A percentile compares a stretch with the other conserved stretches of the same genome.
Evolutionary conservation across 2,797 vertebrate genomes (phyloP).

Genomic region (Acanthornis magna): DNA sequence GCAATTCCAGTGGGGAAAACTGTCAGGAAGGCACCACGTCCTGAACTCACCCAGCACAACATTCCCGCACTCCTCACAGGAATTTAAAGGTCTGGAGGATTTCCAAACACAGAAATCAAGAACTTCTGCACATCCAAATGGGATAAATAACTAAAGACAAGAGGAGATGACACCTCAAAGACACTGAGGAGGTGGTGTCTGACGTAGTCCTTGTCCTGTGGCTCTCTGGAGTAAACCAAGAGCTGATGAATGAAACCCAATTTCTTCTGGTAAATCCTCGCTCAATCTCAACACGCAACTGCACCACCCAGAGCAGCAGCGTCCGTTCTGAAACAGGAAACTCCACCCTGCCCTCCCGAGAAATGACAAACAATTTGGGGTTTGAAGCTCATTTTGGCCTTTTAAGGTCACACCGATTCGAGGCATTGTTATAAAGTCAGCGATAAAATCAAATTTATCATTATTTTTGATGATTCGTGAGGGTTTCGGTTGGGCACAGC

Average conservation of each 20-base stretch:
- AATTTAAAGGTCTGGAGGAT: background rate
- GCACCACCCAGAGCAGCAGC: conserved; percentile 54
- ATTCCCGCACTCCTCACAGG: background rate
- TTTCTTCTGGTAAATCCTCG: conserved; percentile 24
- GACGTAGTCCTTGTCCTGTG: background rate
- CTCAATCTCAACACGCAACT: conserved; percentile 40
- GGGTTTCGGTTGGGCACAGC: background rate
- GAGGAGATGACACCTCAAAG: background rate
- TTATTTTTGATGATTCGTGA: background rate
- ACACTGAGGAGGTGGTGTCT: background rate
- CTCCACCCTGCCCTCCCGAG: conserved; percentile 64
- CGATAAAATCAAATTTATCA: conserved; percentile 37
- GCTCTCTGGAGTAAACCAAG: background rate
- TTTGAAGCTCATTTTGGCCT: conserved; percentile 45
- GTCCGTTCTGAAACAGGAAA: conserved; percentile 68
- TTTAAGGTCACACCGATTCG: conserved; percentile 45
- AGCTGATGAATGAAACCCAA: conserved; percentile 42
- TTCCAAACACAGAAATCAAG: background rate
- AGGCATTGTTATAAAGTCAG: conserved; percentile 27
- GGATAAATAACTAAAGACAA: background rate
- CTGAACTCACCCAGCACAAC: background rate
- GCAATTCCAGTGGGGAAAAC: background rate
- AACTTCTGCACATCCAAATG: background rate
- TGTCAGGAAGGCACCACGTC: background rate
- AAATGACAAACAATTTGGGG: conserved; percentile 65